Conservation (phyloP, 2,113 vertebrate species). For the Beaufortia kweichowensis region DNA sequence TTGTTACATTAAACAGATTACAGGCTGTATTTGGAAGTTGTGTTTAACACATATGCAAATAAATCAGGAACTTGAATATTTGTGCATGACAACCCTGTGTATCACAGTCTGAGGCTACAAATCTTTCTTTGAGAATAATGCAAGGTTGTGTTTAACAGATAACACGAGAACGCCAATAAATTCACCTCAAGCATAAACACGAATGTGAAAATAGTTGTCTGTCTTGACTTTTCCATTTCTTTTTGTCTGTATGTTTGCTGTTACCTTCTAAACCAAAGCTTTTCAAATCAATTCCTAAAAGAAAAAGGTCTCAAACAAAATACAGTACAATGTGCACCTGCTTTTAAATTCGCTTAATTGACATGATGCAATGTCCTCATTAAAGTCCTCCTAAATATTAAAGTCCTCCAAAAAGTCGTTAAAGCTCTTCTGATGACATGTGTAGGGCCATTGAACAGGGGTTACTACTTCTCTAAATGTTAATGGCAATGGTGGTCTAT, state of each 20-base stretch:
- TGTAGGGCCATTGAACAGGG: not conserved
- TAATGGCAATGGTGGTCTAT: not conserved
- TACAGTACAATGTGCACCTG: not conserved
- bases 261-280: not conserved
- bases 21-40: conserved; percentile 13
- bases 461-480: not conserved
- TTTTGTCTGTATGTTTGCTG: not conserved
- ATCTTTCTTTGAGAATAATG: not conserved
- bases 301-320: not conserved
- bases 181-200: too few relatives aligned
- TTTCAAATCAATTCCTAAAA: not conserved
- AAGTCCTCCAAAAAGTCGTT: not conserved
- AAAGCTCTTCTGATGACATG: not conserved
- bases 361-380: too few relatives aligned
- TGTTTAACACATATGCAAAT: conserved; percentile 31
- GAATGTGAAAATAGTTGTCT: too few relatives aligned
- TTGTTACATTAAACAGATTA: too few relatives aligned
- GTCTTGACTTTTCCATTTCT: too few relatives aligned
- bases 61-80: conserved; percentile 2
- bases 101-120: conserved; percentile 1
- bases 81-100: conserved; percentile 10
- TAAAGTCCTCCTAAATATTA: not conserved
- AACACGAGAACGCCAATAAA: not conserved
- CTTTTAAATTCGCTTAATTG: not conserved
- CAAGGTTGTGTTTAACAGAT: not conserved